A percentile compares a stretch with the other conserved stretches of the same genome.
Evolutionary conservation across 1,140 invertebrate species (phyloP).

Genomic region (Lethrus apterus): DNA sequence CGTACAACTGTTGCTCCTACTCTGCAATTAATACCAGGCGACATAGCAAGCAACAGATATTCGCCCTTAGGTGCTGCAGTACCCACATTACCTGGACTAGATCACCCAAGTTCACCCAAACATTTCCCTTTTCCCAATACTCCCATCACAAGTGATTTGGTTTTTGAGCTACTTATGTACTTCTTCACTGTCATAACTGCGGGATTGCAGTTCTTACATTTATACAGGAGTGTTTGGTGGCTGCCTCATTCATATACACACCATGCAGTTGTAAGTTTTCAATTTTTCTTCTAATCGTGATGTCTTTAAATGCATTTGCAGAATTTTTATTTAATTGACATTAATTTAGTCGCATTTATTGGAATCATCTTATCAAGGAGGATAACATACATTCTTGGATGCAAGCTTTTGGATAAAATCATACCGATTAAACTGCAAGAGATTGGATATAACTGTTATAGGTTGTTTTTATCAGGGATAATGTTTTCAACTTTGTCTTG

Average conservation of each 20-base stretch:
- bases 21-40: slow-evolving; percentile 20
- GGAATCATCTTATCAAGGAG: slow-evolving; percentile 68
- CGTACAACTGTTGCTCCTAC: slow-evolving; percentile 20
- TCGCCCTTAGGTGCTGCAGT: slow-evolving; percentile 21
- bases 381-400: slow-evolving; percentile 53
- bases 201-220: slow-evolving; percentile 83
- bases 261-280: slow-evolving; percentile 73
- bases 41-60: slow-evolving; percentile 23
- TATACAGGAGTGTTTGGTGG: slow-evolving; percentile 97
- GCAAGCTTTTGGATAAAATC: slow-evolving; percentile 30
- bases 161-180: slow-evolving; percentile 82
- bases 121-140: slow-evolving; percentile 81
- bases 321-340: slow-evolving; percentile 94
- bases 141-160: slow-evolving; percentile 70
- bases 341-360: slow-evolving; percentile 76
- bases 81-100: slow-evolving; percentile 28
- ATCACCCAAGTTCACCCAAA: slow-evolving; percentile 50
- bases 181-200: slow-evolving; percentile 67
- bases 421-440: slow-evolving; percentile 24
- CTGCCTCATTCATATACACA: slow-evolving; percentile 82
- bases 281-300: slow-evolving; percentile 8
- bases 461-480: slow-evolving; percentile 28
- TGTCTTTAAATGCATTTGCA: slow-evolving; percentile 47
- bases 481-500: slow-evolving; percentile 50
- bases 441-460: slow-evolving; percentile 22